Evolutionary conservation across 2,888 invertebrate species (phyloP).

Genomic region (Pantelozetes paolii): DNA sequence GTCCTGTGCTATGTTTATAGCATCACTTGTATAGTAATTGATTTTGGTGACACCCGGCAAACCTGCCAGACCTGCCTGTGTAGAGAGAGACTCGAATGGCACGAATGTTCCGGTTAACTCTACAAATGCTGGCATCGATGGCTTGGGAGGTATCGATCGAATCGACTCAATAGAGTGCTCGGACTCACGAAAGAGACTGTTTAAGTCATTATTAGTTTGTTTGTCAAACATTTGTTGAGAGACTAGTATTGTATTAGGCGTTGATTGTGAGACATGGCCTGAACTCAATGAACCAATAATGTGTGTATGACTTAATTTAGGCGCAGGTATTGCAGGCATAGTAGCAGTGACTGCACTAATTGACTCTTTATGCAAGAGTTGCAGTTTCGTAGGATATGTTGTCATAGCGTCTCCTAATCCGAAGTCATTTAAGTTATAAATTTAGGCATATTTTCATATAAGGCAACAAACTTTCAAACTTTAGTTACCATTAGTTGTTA

Average conservation of each 20-base stretch:
- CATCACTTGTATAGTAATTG: conserved; percentile 6
- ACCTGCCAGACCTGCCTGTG: not conserved
- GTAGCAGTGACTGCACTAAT: conserved; percentile 3
- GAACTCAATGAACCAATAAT: conserved; percentile 28
- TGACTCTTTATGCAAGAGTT: conserved; percentile 31
- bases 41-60: conserved; percentile 4
- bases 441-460: conserved; percentile 21
- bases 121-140: conserved; percentile 25
- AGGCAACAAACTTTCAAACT: conserved; percentile 28
- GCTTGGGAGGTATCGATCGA: not conserved
- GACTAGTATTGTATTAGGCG: conserved; percentile 22
- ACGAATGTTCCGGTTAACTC: conserved; percentile 41
- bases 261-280: conserved; percentile 21
- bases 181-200: not conserved
- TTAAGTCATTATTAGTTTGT: no score
- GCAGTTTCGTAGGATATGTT: conserved; percentile 21
- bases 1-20: not conserved
- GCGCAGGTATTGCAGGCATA: not conserved
- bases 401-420: conserved; percentile 22
- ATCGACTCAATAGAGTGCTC: not conserved
- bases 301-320: conserved; percentile 22
- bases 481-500: not conserved
- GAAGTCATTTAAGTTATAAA: conserved; percentile 17
- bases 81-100: conserved; percentile 35
- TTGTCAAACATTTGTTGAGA: not conserved